Percentiles rank a stretch among this genome's conserved stretches.
phyloP scores from a whole-genome alignment of 2,797 vertebrate species.

The Gymnoscopelus braueri region DNA sequence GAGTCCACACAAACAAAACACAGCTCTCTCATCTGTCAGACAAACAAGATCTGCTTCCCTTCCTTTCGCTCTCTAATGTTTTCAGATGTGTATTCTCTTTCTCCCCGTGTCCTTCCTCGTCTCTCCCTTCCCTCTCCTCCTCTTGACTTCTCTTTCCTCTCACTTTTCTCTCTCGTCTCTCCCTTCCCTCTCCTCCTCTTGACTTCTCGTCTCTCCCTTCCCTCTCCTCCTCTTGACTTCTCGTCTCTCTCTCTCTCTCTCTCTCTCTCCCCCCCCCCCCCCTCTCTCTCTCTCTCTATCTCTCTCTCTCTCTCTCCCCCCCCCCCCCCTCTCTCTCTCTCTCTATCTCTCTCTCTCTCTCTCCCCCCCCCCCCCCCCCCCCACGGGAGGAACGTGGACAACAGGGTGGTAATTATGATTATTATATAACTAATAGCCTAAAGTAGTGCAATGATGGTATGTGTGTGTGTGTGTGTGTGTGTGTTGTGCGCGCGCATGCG shows the following conservation, averaged over 20 bases:
- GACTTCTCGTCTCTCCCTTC: neutral
- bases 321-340: neutral
- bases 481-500: neutral
- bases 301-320: neutral
- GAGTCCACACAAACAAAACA: neutral
- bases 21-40: neutral
- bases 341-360: neutral
- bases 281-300: conserved; percentile 8
- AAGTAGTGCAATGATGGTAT: neutral
- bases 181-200: too few relatives aligned
- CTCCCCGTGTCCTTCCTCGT: neutral
- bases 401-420: neutral
- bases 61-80: too few relatives aligned
- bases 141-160: too few relatives aligned
- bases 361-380: neutral
- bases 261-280: conserved; percentile 1
- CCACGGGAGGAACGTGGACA: conserved; percentile 9
- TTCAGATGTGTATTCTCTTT: too few relatives aligned
- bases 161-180: neutral
- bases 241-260: neutral
- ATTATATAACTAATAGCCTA: neutral
- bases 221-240: too few relatives aligned
- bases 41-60: too few relatives aligned
- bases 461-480: neutral
- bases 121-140: neutral